Evolutionary conservation across 1,140 invertebrate species (phyloP), one percentile per base, ranked within the genome.

Genomic region (Drosophila baimaii): DNA sequence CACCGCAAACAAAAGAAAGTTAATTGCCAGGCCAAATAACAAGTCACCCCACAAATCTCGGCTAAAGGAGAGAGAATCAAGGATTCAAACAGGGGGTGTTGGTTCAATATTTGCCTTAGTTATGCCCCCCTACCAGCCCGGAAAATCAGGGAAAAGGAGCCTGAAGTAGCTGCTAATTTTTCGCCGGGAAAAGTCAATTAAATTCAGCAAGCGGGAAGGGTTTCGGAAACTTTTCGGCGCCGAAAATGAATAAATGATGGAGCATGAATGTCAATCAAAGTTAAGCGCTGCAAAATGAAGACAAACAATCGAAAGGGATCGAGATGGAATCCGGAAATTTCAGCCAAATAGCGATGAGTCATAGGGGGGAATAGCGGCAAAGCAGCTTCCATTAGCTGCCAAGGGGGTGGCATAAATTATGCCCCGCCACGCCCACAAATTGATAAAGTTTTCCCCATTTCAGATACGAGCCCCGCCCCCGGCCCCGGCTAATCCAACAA

Each of bases 251-350:
- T 89, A 89, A 88, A 88, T 89, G 84, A 88, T 88, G 80, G 73
- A 63, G 77, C 84, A 89, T 88, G 84, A 88, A 88, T 88, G 84
- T 88, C 84, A 88, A 88, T 88, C 84, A 88, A 79, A 72, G 77
- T 83, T 88, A 77, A 84, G 79, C 83, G 57, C 66, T 73, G 66
- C 65, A 72, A 71, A 79, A 79, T 78, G 76, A 72, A 79, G 76
- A 78, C 76, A 78, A 79, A 79, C 76, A 78, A 71, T 79, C 66
- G 75, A 54, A 62, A 41, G 51, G 52, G 54, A 65, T 79, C 55
- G 68, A 61, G 70, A 66, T 71, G 80, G 69, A 69, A 70, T 61
- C 77, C 66, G 64, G 75, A 77, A 54, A 52, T 43, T 82, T 29
- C 63, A 56, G n/a, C 56, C 49, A 62, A 70, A 78, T 71, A 66